These are phyloP conservation scores for Cryptocheilus praepositus DNA, from an alignment of 2,888 invertebrate genomes.

Conservation along the genomic window DNA sequence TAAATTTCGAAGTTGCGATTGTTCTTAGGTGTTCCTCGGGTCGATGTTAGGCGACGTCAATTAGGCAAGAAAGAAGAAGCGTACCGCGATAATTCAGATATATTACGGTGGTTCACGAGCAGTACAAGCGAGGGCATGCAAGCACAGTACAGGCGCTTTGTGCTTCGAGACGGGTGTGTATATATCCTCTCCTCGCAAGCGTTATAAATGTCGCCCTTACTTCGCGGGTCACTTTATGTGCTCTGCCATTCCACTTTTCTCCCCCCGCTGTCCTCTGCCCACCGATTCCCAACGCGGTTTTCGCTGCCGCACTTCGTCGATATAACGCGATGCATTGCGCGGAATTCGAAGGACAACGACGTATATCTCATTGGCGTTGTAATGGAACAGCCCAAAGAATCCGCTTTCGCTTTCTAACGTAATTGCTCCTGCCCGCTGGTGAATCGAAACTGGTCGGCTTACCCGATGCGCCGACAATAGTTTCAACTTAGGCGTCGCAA, in stretches of 20 bases:
- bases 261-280: conserved; percentile 9
- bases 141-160: background rate
- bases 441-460: no score
- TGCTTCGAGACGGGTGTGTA: conserved; percentile 23
- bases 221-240: conserved; percentile 42
- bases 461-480: no score
- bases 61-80: conserved; percentile 30
- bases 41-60: conserved; percentile 28
- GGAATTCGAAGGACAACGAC: background rate
- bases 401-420: conserved; percentile 25
- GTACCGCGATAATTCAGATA: conserved; percentile 39
- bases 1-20: no score
- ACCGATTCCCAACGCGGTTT: background rate
- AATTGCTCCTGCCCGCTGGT: conserved; percentile 6
- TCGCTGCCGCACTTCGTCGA: background rate
- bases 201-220: conserved; percentile 46
- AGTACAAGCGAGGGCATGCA: conserved; percentile 7
- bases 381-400: conserved; percentile 8
- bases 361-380: background rate
- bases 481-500: no score
- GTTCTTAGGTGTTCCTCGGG: background rate
- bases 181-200: conserved; percentile 18
- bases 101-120: conserved; percentile 27
- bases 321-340: conserved; percentile 16
- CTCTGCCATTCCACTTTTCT: conserved; percentile 24